Conservation (phyloP, 1,140 invertebrate species). For the Diploscapter pachys region DNA sequence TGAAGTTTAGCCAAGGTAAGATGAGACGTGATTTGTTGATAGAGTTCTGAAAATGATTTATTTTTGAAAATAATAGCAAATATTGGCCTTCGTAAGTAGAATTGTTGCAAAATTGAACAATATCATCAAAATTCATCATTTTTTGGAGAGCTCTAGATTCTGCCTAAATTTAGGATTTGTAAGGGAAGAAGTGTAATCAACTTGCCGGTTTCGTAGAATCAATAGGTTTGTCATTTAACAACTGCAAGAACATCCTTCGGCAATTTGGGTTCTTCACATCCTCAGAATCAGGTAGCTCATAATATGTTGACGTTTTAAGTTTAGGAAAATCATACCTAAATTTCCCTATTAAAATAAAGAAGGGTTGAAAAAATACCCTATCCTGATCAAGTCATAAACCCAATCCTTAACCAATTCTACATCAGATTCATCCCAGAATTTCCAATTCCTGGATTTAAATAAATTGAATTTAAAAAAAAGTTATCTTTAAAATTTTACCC, state of each 20-base stretch:
- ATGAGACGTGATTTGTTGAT: no score
- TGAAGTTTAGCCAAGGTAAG: no score
- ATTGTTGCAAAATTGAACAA: no score
- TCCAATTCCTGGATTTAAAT: not conserved
- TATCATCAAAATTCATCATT: no score
- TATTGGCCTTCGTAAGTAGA: no score
- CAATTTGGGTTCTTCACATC: not conserved
- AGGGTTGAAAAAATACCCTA: not conserved
- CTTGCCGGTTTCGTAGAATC: not conserved
- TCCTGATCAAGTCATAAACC: not conserved
- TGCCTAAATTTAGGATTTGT: not conserved
- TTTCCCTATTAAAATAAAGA: not conserved
- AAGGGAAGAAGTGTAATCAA: not conserved
- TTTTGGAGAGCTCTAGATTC: no score
- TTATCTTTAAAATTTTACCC: not conserved
- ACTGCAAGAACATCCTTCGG: not conserved
- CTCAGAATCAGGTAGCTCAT: not conserved
- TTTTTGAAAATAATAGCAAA: no score
- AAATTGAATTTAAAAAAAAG: not conserved
- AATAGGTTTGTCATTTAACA: not conserved
- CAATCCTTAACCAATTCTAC: not conserved
- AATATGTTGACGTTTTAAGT: no score
- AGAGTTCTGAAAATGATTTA: no score
- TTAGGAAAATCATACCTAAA: not conserved
- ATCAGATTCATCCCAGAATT: not conserved